Evolutionary conservation across 2,888 invertebrate species (phyloP), one percentile per base, ranked within the genome.

Genomic region (Acanthosepion esculentum): DNA sequence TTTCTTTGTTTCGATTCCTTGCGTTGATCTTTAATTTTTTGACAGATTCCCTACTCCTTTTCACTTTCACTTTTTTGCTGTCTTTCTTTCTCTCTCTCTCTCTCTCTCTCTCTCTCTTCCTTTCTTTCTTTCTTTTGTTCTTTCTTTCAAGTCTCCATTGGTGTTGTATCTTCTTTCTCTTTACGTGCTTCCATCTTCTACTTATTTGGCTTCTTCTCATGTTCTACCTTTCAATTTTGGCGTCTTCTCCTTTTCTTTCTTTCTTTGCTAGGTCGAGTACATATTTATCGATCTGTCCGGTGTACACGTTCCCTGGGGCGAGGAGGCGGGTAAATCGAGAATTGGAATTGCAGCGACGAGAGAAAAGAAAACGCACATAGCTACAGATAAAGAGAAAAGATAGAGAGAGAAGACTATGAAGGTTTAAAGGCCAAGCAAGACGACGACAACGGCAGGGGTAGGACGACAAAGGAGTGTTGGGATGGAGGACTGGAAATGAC

Each of bases 61-160:
- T 41, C 41, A 41, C 41, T 41, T 41, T 41, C 41, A 41, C 41
- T 41, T 41, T 41, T 41, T 41, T 1, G 41, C 2, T 41, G 41
- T 41, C 3, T 41, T 3, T 41, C 3, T 41, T 3, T 41, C 3
- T 1, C 3, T 1, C 7, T 53, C 8, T 3, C n/a, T n/a, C n/a
- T 41, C 3, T 41, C 41, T 41, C 3, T 41, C 41, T 41, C 3
- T 1, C 3, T 1, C 7, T 53, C 8, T 3, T n/a, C n/a, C n/a
- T 20, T 20, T 18, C 18, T 20, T 55, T 55, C 55, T 55, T 55
- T 20, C 55, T 55, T 18, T 55, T 20, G 23, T 50, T 12, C 15
- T 7, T 8, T 29, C 29, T 5, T 26, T 29, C 29, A 26, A 18
- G 26, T 59, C 15, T 59, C 26, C 15, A 41, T 41, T 3, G 41